Conservation (phyloP, 2,113 vertebrate genomes). For the Propithecus coquereli region DNA sequence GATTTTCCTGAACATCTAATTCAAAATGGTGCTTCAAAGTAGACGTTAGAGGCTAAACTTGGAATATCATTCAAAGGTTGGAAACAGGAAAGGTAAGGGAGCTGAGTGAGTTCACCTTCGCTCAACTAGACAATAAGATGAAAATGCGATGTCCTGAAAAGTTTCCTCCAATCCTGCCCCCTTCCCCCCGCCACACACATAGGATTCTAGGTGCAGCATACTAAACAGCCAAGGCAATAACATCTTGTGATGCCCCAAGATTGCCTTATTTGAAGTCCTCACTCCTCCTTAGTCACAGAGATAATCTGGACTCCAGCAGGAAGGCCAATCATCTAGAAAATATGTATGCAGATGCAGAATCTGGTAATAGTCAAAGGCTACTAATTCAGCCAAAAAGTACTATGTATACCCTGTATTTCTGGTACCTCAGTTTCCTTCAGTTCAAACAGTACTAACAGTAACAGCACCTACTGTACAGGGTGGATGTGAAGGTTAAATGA, state of each 20-base stretch:
- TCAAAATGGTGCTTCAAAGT: not conserved
- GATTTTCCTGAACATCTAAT: not conserved
- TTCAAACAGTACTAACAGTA: not conserved
- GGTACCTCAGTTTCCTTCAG: not conserved
- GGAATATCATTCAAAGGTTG: not conserved
- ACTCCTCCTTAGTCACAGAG: not conserved
- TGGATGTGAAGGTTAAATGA: not conserved
- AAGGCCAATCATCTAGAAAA: not conserved
- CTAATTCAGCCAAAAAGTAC: not conserved
- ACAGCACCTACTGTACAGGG: not conserved
- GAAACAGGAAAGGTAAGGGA: not conserved
- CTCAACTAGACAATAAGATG: not conserved
- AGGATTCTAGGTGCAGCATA: not conserved
- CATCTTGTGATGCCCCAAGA: not conserved
- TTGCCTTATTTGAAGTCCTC: not conserved
- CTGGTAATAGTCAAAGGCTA: not conserved
- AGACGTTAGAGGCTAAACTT: not conserved
- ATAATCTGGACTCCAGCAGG: not conserved
- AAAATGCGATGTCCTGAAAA: not conserved
- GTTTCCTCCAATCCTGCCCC: not conserved
- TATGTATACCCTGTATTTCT: not conserved
- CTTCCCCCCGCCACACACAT: not conserved
- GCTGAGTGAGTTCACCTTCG: not conserved
- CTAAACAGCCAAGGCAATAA: not conserved
- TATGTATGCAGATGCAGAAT: not conserved